Percentiles rank a stretch among this genome's conserved stretches.
These are phyloP conservation scores for Picathartes gymnocephalus DNA, from an alignment of 2,113 vertebrate genomes.

Conservation along the genomic window DNA sequence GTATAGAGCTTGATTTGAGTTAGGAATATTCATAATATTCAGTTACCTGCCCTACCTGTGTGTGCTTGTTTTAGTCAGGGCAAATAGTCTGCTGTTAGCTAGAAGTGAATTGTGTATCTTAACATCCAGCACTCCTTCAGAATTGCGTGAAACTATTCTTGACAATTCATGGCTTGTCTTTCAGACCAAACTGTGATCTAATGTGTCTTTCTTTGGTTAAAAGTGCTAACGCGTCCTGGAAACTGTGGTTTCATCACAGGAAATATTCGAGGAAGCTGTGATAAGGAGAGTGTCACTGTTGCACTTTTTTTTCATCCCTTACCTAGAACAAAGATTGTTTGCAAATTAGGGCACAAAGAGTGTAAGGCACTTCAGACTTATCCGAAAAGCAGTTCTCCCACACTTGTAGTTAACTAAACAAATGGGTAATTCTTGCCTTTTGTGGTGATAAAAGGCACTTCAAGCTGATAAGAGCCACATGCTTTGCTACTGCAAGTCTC, in stretches of 20 bases:
- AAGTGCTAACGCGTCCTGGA: not conserved
- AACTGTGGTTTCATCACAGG: not conserved
- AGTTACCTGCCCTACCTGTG: not conserved
- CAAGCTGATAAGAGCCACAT: not conserved
- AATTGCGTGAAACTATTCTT: not conserved
- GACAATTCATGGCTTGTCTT: not conserved
- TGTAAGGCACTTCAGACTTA: conserved; percentile 46
- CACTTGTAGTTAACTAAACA: conserved; percentile 21
- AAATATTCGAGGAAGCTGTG: not conserved
- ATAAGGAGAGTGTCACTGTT: not conserved
- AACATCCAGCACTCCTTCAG: not conserved
- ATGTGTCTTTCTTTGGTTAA: not conserved
- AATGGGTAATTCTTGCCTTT: conserved; percentile 44
- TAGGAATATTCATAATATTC: not conserved
- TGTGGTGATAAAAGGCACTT: conserved; percentile 2
- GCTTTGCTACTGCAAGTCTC: not conserved
- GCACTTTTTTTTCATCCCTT: not conserved
- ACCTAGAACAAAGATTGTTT: conserved; percentile 47
- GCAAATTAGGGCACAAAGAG: conserved; percentile 33
- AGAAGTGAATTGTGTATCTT: not conserved
- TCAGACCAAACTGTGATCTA: not conserved
- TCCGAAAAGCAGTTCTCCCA: conserved; percentile 22
- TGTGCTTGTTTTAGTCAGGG: not conserved
- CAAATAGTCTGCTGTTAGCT: not conserved
- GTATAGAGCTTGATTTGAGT: not conserved